Evolutionary conservation across 2,113 vertebrate genomes (phyloP), one percentile per base, ranked within the genome.

Genomic region (Ardeotis arabs): DNA sequence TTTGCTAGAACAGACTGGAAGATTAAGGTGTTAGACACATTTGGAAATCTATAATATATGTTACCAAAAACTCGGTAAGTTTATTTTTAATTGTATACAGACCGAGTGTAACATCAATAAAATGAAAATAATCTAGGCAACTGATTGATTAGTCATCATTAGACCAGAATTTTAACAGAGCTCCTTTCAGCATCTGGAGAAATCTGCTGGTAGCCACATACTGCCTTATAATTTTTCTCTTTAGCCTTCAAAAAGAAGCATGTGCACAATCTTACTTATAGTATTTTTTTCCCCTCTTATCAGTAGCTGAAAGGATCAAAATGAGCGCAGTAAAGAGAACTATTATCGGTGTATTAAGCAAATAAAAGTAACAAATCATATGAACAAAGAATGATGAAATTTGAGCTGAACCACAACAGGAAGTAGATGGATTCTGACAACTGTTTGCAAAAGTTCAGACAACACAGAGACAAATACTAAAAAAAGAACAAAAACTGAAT

Each of bases 211-310:
- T 56, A 84, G 66, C 24, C 31, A 35, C 12, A 22, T 28, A 44
- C 52, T 53, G 39, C 60, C 25, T 81, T 81, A 41, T 8, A 76
- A 35, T 22, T 63, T 85, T n/a, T 23, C 75, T 60, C 47, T 63
- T 90, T 28, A 91, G 64, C 22, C 21, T 91, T 85, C 49, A 52
- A 47, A 82, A 67, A n/a, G 53, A n/a, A 75, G 41, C 17, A 64
- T 0, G 0, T 19, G 31, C 18, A 47, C 31, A 47, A 18, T 25
- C 33, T 31, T 76, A 35, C 9, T 39, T 50, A 29, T 6, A 44
- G 59, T 14, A 1, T 39, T 59, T 93, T 60, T 59, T 22, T 19
- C 44, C 44, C n/a, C n/a, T 84, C 20, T 67, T 63, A 67, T 8
- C 35, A 76, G 33, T 44, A 39, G 27, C 45, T 62, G 41, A 84